Evolutionary conservation across 2,113 vertebrate species (phyloP).

Genomic region (Corvus hawaiiensis): DNA sequence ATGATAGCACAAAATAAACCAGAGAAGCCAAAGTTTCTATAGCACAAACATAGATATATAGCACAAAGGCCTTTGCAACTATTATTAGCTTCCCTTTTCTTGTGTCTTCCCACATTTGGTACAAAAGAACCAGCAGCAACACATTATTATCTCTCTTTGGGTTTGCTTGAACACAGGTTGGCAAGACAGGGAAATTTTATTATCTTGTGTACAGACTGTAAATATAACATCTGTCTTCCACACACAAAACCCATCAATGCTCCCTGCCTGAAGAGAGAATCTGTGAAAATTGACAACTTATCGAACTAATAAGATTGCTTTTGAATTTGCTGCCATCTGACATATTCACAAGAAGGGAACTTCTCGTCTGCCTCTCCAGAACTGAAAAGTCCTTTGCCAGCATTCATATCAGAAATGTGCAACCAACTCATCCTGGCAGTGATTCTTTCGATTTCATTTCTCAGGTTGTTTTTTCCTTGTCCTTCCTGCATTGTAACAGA

Average conservation of each 20-base stretch:
- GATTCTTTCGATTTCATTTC: neutral
- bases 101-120: neutral
- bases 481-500: neutral
- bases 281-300: slow-evolving; percentile 26
- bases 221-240: slow-evolving; percentile 35
- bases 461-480: neutral
- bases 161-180: neutral
- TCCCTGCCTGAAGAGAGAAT: neutral
- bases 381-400: neutral
- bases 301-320: neutral
- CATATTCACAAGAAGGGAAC: neutral
- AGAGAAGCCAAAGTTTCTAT: neutral
- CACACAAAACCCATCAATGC: neutral
- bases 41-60: neutral
- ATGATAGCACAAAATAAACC: neutral
- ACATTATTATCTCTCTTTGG: neutral
- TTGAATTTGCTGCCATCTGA: slow-evolving; percentile 2
- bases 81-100: neutral
- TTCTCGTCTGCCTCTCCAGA: neutral
- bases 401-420: neutral
- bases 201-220: neutral
- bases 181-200: slow-evolving; percentile 2
- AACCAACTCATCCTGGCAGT: neutral
- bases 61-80: neutral
- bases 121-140: neutral